Evolutionary conservation across 2,797 vertebrate species (phyloP), one percentile per base, ranked within the genome.

Genomic region (Trachurus trachurus): DNA sequence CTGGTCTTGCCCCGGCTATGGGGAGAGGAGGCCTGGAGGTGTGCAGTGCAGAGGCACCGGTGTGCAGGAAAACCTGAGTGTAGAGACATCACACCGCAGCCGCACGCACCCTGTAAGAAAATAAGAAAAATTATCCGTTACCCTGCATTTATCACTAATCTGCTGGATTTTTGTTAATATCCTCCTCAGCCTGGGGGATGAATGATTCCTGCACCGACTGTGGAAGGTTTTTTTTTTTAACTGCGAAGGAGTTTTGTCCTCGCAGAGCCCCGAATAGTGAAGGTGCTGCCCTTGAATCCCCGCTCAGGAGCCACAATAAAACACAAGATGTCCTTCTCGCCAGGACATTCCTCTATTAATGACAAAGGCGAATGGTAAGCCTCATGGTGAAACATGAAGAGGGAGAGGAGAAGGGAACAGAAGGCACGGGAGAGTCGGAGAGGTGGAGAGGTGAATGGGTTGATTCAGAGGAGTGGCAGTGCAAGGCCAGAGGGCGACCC

Each of bases 1-100:
- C 93, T 62, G 80, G 94, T 93, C 94, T 95, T 94, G 94, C 67
- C 92, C 89, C 16, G 29, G 71, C 71, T 85, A 50, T 80, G 76
- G 66, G 59, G 53, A 83, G 69, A 88, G 72, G 82, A 89, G 72
- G 88, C 91, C 89, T 42, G 81, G 80, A 90, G 92, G 88, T 92
- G 91, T 79, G 57, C 26, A 26, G 91, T 79, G 57, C 26, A 26
- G 26, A 88, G 72, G 84, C 68, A 50, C 62, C 56, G 16, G 57
- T 49, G 58, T 79, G 83, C 76, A 70, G 70, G 49, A 88, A 86
- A 84, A 66, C 69, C 76, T 26, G 62, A 78, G 61, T 86, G 58
- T 69, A 80, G 74, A 85, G 58, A 61, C 68, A 60, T 69, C 71
- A 52, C 64, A 31, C 61, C 15, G 58, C 34, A 42, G 64, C 3